These are phyloP conservation scores for Butorides virescens DNA, from an alignment of 2,113 vertebrate genomes.

Conservation along the genomic window DNA sequence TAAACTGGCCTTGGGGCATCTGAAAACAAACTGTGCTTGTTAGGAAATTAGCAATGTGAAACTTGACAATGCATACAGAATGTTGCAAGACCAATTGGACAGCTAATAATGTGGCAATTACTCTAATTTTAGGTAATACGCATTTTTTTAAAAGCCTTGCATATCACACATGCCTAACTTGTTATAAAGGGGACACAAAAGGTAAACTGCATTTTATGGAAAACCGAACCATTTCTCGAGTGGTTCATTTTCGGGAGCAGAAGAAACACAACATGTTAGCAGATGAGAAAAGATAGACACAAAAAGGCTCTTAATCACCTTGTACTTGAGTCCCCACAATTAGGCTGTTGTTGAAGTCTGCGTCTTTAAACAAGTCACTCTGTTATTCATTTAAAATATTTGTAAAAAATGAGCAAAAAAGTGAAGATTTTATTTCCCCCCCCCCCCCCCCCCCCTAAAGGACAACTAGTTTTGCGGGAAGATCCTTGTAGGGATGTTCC, in stretches of 20 bases:
- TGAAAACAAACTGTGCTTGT: constrained; percentile 79
- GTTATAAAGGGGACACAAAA: background rate
- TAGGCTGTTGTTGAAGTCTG: background rate
- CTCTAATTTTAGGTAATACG: constrained; percentile 41
- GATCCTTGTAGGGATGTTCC: background rate
- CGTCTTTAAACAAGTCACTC: background rate
- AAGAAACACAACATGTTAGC: background rate
- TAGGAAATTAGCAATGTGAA: constrained; percentile 76
- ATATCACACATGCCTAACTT: background rate
- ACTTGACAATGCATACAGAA: constrained; percentile 68
- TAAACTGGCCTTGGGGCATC: constrained; percentile 76
- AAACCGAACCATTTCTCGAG: background rate
- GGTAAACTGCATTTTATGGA: background rate
- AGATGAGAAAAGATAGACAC: background rate
- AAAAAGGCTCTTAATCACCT: background rate
- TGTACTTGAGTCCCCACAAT: background rate
- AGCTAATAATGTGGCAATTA: constrained; percentile 54
- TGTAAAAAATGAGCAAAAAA: background rate
- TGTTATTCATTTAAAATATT: background rate
- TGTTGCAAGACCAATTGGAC: constrained; percentile 56
- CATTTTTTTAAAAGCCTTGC: background rate
- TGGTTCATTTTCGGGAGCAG: background rate
- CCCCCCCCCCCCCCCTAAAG: too few relatives aligned
- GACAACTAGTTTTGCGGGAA: background rate
- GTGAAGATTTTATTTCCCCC: background rate